These are phyloP conservation scores for Spatula clypeata DNA, from an alignment of 2,797 vertebrate species.

Conservation along the genomic window DNA sequence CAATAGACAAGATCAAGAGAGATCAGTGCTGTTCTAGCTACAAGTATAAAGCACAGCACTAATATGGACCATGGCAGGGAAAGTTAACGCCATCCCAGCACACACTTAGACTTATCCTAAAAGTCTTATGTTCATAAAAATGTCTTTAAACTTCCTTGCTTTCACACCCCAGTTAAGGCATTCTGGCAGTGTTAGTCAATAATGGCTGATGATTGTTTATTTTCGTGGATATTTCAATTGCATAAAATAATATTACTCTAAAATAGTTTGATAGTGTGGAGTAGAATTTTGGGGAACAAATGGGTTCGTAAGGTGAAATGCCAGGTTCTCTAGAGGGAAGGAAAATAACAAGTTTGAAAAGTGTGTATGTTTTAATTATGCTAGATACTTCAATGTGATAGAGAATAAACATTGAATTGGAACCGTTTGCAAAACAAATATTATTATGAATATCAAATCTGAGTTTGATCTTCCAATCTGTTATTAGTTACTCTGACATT, in stretches of 20 bases:
- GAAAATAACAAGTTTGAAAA: background rate
- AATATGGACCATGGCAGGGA: too few species aligned
- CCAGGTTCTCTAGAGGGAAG: background rate
- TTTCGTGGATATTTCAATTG: background rate
- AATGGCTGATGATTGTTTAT: background rate
- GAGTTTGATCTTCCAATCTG: conserved; percentile 50
- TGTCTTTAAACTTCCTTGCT: background rate
- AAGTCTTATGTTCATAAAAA: background rate
- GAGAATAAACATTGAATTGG: conserved; percentile 5
- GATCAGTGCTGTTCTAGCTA: too few species aligned
- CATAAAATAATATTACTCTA: background rate
- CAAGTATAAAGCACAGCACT: too few species aligned
- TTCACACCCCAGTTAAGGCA: background rate
- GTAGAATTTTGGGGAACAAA: background rate
- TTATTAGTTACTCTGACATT: conserved; percentile 30
- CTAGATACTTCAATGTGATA: background rate
- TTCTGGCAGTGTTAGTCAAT: background rate
- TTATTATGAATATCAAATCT: background rate
- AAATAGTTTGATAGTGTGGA: background rate
- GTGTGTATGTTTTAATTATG: background rate
- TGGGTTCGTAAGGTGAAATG: background rate
- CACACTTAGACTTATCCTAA: background rate
- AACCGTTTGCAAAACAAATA: conserved; percentile 26
- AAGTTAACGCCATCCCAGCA: too few species aligned
- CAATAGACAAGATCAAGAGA: too few species aligned